phyloP scores from a whole-genome alignment of 1,140 invertebrate genomes.

The Nymphalis io region DNA sequence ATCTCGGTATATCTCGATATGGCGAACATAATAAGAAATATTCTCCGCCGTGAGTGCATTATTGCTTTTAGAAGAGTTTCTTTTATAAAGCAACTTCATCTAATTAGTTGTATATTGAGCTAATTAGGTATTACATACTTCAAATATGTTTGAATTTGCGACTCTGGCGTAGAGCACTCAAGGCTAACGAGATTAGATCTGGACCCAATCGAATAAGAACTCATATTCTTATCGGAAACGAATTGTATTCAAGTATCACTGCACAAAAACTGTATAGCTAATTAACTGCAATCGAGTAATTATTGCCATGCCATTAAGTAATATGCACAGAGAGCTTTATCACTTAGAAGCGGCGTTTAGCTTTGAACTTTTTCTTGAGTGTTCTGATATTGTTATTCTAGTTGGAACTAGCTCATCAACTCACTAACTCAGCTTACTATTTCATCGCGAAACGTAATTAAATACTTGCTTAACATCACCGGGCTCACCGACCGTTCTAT shows the following conservation, averaged over 20 bases:
- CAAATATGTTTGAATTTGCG: not conserved
- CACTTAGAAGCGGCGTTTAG: not conserved
- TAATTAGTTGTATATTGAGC: not conserved
- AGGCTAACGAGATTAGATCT: not conserved
- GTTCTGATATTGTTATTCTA: conserved; percentile 3
- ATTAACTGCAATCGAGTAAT: conserved; percentile 16
- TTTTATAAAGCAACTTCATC: not conserved
- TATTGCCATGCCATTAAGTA: conserved; percentile 17
- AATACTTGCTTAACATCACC: not conserved
- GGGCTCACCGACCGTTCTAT: too few species aligned
- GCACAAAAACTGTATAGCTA: not conserved
- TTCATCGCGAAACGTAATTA: conserved; percentile 1
- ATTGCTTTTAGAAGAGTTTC: not conserved
- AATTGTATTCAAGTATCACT: conserved; percentile 1
- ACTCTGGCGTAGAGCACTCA: not conserved
- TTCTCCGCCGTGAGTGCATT: not conserved
- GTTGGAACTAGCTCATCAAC: not conserved
- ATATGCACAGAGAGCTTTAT: conserved; percentile 19
- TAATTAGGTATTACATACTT: not conserved
- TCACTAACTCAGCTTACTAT: too few species aligned
- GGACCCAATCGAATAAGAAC: not conserved
- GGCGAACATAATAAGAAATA: conserved; percentile 9
- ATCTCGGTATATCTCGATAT: conserved; percentile 9
- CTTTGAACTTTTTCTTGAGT: conserved; percentile 14
- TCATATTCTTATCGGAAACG: not conserved